Percentiles rank a stretch among this genome's conserved stretches.
These are phyloP conservation scores for Crax fasciolata DNA, from an alignment of 2,797 vertebrate species.

Conservation along the genomic window DNA sequence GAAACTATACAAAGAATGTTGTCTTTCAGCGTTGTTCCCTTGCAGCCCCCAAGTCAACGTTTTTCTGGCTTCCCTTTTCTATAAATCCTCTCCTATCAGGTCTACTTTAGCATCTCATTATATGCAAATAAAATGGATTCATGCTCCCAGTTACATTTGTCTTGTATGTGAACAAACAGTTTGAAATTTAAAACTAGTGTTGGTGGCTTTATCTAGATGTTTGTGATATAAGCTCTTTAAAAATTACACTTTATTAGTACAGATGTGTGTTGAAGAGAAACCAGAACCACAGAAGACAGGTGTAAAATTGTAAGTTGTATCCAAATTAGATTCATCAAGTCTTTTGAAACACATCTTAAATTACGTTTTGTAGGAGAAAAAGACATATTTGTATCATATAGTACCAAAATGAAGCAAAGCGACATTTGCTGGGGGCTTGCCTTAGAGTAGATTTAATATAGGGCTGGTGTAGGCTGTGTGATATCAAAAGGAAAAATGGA, in stretches of 20 bases:
- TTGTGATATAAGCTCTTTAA: neutral
- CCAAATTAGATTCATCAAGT: neutral
- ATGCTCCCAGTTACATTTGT: slow-evolving; percentile 36
- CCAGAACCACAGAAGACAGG: neutral
- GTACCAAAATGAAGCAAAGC: neutral
- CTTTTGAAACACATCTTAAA: neutral
- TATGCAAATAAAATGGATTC: slow-evolving; percentile 47
- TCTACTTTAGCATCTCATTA: slow-evolving; percentile 27
- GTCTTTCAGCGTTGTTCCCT: neutral
- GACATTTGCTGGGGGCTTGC: neutral
- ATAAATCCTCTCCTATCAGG: neutral
- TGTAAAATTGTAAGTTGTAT: neutral
- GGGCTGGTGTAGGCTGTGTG: neutral
- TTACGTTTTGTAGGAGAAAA: neutral
- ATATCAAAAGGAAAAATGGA: neutral
- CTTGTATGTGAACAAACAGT: slow-evolving; percentile 8
- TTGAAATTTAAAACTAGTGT: slow-evolving; percentile 38
- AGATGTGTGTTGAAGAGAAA: neutral
- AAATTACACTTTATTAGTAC: neutral
- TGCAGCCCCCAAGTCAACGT: slow-evolving; percentile 1
- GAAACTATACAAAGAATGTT: neutral
- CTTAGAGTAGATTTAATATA: neutral
- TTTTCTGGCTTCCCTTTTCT: neutral
- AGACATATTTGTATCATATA: neutral
- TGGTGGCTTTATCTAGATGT: neutral